Base-by-base conservation (phyloP, 2,888 invertebrate genomes). In the Nebria brevicollis region DNA sequence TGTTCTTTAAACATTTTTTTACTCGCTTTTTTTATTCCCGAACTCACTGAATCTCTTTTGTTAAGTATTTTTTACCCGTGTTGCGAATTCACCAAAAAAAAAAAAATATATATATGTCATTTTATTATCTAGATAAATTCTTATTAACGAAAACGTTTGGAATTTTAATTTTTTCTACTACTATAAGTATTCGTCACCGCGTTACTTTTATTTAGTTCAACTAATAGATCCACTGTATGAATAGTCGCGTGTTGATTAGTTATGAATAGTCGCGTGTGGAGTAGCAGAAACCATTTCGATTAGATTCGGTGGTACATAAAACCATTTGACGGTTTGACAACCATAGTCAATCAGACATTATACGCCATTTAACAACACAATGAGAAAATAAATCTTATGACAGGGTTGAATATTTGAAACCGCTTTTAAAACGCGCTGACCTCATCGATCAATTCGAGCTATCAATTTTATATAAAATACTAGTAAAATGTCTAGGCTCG, bases 231-330 rank as follows among this genome's bases (percentile, higher is more conserved):
- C 20, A 20, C 20, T 1, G 34, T 34, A 1, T 34, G 34, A 34
- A 34, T 34, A 34, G 34, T 0, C 34, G 2, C 34, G 34, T 34
- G 34, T 34, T 34, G 34, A 34, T 34, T 34, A 34, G 34, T 34
- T 5, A 2, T 54, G 54, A 54, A 54, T 54, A 13, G 54, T 54
- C 54, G 54, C 54, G 54, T 54, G 54, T 54, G 8, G 54, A 54
- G 54, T 54, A 11, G 54, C 8, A 54, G 54, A 54, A 54, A 54
- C 54, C 54, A 54, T 68, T 26, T 25, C 68, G 68, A 68, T 68
- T 68, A 1, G 68, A 68, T 68, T 68, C 68, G 68, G 68, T 68
- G 68, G 68, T 68, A 68, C 13, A 68, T 68, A 68, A 68, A 11
- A 68, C 13, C 26, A 68, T 68, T 68, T 15, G 66, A 13, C 66